Evolutionary conservation across 2,113 vertebrate genomes (phyloP).

Genomic region (Pterocles burchelli): DNA sequence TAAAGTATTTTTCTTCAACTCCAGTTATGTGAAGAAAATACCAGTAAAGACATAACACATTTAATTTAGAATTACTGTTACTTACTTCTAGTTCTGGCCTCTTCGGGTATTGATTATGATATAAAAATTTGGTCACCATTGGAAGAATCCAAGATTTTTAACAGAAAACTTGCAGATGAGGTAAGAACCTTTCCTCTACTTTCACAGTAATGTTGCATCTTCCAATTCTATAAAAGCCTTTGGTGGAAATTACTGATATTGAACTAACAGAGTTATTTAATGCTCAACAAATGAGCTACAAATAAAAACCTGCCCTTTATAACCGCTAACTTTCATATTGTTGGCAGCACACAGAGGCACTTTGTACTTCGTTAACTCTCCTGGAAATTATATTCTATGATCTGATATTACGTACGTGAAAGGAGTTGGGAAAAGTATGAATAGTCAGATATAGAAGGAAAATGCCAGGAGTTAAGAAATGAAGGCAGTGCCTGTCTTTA

Average conservation of each 20-base stretch:
- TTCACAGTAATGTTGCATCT: background rate
- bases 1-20: background rate
- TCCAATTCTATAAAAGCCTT: background rate
- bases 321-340: background rate
- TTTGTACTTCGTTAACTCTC: background rate
- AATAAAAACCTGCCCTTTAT: background rate
- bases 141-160: constrained; percentile 91
- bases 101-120: constrained; percentile 98
- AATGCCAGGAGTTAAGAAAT: background rate
- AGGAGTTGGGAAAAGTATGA: background rate
- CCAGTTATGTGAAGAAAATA: background rate
- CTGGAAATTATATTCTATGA: background rate
- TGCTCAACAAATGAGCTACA: background rate
- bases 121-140: constrained; percentile 98
- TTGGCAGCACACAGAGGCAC: background rate
- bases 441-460: background rate
- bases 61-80: background rate
- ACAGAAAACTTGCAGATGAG: constrained; percentile 94
- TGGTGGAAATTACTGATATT: background rate
- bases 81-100: constrained; percentile 89
- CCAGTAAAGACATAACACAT: background rate
- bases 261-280: background rate
- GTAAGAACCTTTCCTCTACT: constrained; percentile 72
- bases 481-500: background rate
- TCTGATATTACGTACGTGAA: background rate